A percentile compares a stretch with the other conserved stretches of the same genome.
phyloP scores from a whole-genome alignment of 2,113 vertebrate genomes.

The Catharus minimus region DNA sequence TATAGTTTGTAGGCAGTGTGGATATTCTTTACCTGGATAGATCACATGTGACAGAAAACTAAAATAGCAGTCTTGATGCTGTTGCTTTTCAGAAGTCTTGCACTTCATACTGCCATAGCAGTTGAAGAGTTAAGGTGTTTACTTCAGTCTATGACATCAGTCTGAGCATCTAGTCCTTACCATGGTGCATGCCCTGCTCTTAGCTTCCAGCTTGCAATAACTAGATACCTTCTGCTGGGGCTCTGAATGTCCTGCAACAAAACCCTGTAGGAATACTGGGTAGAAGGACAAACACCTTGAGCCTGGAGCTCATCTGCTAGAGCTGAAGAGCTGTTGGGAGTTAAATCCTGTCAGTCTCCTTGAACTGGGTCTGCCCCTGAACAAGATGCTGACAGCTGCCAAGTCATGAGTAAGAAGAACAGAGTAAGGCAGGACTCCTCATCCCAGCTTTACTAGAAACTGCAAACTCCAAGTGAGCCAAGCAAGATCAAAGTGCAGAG shows the following conservation, averaged over 20 bases:
- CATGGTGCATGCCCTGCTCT: background rate
- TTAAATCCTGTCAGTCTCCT: background rate
- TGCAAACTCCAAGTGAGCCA: background rate
- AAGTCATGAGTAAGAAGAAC: background rate
- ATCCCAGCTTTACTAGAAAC: background rate
- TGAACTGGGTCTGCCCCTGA: background rate
- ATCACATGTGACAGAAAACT: background rate
- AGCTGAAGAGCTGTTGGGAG: background rate
- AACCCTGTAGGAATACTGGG: too few relatives aligned
- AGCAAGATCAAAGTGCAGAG: background rate
- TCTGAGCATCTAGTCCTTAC: background rate
- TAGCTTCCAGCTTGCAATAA: background rate
- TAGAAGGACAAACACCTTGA: background rate
- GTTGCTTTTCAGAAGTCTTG: background rate
- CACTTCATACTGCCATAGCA: background rate
- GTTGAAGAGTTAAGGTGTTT: rapidly evolving
- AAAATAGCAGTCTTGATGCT: background rate
- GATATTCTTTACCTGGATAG: background rate
- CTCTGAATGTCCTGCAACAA: rapidly evolving
- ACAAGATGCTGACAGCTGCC: background rate
- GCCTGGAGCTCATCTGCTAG: background rate
- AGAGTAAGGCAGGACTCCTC: background rate
- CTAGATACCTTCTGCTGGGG: background rate
- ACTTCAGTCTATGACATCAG: background rate
- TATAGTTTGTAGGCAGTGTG: background rate